Evolutionary conservation across 2,888 invertebrate genomes (phyloP).

Genomic region (Stenoptilia bipunctidactyla): DNA sequence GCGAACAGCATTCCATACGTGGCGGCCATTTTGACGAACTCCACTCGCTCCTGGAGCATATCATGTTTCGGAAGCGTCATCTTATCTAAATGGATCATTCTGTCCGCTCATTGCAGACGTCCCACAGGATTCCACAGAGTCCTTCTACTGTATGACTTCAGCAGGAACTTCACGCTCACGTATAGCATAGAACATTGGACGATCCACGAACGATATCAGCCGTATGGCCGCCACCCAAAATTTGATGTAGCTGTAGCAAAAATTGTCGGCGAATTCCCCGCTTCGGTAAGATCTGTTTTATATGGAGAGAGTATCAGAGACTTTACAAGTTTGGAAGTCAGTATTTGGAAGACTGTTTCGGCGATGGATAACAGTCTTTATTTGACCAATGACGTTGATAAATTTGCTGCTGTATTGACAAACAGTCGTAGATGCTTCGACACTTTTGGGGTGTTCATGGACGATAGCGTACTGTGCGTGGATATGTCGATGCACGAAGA

Average conservation of each 20-base stretch:
- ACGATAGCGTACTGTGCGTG: conserved; percentile 38
- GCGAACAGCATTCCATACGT: conserved; percentile 41
- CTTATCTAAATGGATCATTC: conserved; percentile 43
- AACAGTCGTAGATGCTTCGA: conserved; percentile 29
- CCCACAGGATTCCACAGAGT: conserved; percentile 35
- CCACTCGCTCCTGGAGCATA: conserved; percentile 34
- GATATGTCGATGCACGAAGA: conserved; percentile 39
- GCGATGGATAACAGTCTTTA: conserved; percentile 46
- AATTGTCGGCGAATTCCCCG: conserved; percentile 28
- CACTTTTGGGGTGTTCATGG: conserved; percentile 30
- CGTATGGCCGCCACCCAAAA: conserved; percentile 16
- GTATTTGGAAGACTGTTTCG: conserved; percentile 49
- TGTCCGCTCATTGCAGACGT: conserved; percentile 45
- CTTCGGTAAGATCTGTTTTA: conserved; percentile 26
- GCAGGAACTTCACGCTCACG: conserved; percentile 33
- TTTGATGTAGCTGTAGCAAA: conserved; percentile 51
- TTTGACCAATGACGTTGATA: conserved; percentile 43
- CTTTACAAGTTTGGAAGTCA: conserved; percentile 21
- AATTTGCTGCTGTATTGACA: conserved; percentile 24
- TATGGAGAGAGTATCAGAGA: conserved; percentile 24
- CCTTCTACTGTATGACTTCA: conserved; percentile 37
- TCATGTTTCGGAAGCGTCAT: conserved; percentile 49
- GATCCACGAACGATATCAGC: conserved; percentile 36
- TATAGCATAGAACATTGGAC: conserved; percentile 47
- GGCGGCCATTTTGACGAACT: conserved; percentile 41